Evolutionary conservation across 2,888 invertebrate species (phyloP).

Genomic region (Drosophila meridiana): DNA sequence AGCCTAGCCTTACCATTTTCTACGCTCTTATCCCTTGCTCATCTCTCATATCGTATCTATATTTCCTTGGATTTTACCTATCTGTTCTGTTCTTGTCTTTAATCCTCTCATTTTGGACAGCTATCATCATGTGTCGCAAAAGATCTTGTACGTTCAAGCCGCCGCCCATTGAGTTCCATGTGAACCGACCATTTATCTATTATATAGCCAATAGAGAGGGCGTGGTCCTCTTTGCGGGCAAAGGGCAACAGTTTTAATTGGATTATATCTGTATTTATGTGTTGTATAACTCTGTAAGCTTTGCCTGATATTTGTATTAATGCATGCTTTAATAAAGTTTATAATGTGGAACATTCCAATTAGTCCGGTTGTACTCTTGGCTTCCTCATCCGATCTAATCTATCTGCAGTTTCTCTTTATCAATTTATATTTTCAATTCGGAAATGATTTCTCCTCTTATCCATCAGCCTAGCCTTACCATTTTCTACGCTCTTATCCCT

Average conservation of each 20-base stretch:
- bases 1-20: too few relatives aligned
- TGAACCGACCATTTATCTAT: conserved; percentile 51
- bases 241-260: neutral
- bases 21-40: too few relatives aligned
- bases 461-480: too few relatives aligned
- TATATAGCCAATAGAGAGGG: conserved; percentile 36
- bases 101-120: conserved; percentile 15
- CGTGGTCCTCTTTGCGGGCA: conserved; percentile 46
- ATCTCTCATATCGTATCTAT: neutral
- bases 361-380: neutral
- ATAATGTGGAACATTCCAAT: neutral
- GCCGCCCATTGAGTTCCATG: conserved; percentile 43
- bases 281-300: neutral
- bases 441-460: too few relatives aligned
- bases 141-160: conserved; percentile 16
- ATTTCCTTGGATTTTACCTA: neutral
- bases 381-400: too few relatives aligned
- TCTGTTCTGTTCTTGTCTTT: neutral
- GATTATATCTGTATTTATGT: neutral
- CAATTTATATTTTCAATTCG: too few relatives aligned
- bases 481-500: too few relatives aligned
- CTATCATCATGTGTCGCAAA: conserved; percentile 9
- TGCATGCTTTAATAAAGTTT: conserved; percentile 20
- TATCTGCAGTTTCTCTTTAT: neutral
- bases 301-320: neutral